phyloP scores from a whole-genome alignment of 2,797 vertebrate genomes.

The Mus spretus region DNA sequence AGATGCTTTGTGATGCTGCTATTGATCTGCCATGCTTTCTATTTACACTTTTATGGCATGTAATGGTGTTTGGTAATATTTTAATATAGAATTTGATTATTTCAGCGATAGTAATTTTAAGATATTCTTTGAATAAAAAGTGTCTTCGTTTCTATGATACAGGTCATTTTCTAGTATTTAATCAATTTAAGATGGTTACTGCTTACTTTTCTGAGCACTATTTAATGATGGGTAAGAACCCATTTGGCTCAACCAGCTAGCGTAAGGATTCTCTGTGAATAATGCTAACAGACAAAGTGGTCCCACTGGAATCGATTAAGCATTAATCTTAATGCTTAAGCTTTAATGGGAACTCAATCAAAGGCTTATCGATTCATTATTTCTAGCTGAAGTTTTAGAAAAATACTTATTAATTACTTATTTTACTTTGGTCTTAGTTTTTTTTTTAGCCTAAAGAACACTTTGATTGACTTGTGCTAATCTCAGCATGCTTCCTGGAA shows the following conservation, averaged over 20 bases:
- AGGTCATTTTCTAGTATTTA: slow-evolving; percentile 86
- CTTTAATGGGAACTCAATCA: slow-evolving; percentile 88
- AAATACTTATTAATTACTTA: slow-evolving; percentile 84
- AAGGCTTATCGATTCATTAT: slow-evolving; percentile 82
- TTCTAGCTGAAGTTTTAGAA: slow-evolving; percentile 82
- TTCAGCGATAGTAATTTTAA: slow-evolving; percentile 88
- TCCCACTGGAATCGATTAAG: slow-evolving; percentile 74
- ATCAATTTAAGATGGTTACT: slow-evolving; percentile 85
- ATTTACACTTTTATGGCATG: slow-evolving; percentile 88
- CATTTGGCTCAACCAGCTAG: slow-evolving; percentile 77
- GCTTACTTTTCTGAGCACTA: slow-evolving; percentile 87
- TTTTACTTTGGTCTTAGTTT: slow-evolving; percentile 80
- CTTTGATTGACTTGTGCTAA: slow-evolving; percentile 79
- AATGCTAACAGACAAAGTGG: slow-evolving; percentile 70
- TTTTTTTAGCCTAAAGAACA: slow-evolving; percentile 84
- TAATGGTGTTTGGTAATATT: slow-evolving; percentile 85
- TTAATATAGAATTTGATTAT: slow-evolving; percentile 85
- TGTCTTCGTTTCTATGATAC: slow-evolving; percentile 84
- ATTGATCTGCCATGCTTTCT: slow-evolving; percentile 85
- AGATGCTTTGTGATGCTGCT: slow-evolving; percentile 87
- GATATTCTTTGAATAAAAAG: slow-evolving; percentile 82
- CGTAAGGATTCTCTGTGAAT: slow-evolving; percentile 82
- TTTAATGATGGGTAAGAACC: slow-evolving; percentile 83
- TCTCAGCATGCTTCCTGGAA: slow-evolving; percentile 85
- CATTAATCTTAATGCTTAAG: slow-evolving; percentile 70